phyloP scores from a whole-genome alignment of 2,797 vertebrate genomes.

The Artibeus jamaicensis region DNA sequence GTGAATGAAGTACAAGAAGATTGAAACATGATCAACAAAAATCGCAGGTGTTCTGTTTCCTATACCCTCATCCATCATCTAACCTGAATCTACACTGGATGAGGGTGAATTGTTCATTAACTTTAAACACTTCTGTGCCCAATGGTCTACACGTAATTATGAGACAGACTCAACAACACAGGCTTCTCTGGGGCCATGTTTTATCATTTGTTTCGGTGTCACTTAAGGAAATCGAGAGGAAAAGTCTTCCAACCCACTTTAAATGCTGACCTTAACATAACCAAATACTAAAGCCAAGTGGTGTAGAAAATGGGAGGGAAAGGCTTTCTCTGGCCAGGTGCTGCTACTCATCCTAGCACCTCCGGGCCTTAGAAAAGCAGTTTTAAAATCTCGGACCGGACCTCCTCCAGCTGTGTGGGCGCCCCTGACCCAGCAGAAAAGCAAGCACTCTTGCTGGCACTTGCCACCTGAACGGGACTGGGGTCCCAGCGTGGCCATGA shows the following conservation, averaged over 20 bases:
- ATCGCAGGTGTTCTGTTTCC: not conserved
- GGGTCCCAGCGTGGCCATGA: no score
- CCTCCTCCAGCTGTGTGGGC: no score
- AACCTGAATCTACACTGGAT: not conserved
- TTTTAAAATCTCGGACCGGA: fast-evolving
- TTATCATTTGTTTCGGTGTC: not conserved
- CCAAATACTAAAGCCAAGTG: not conserved
- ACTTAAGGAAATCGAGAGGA: not conserved
- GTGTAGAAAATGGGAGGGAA: not conserved
- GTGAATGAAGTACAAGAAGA: constrained; percentile 1
- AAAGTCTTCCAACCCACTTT: not conserved
- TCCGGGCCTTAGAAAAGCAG: not conserved
- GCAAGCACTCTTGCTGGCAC: not conserved
- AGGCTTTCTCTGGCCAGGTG: not conserved
- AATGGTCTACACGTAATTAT: not conserved
- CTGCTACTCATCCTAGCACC: not conserved
- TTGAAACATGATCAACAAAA: not conserved
- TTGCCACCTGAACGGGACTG: not conserved
- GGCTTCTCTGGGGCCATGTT: not conserved
- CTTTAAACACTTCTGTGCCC: not conserved
- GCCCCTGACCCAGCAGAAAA: not conserved
- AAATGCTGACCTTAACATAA: not conserved
- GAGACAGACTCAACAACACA: not conserved
- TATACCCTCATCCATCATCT: not conserved
- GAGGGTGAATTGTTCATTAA: not conserved